Conservation (phyloP, 2,888 invertebrate species). For the Apamea monoglypha region DNA sequence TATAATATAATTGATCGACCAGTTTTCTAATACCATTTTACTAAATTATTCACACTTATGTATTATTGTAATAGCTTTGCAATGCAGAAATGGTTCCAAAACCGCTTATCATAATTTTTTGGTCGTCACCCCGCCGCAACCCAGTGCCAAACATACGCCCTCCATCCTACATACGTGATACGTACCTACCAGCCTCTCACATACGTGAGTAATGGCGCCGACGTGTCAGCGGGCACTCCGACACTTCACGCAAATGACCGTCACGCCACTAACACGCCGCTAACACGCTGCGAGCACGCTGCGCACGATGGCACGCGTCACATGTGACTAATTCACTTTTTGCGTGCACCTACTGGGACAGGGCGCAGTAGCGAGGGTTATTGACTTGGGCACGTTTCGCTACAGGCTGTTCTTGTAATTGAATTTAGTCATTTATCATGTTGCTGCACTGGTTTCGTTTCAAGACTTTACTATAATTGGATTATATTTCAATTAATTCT, state of each 20-base stretch:
- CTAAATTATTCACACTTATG: not conserved
- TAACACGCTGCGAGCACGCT: constrained; percentile 24
- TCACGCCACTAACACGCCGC: constrained; percentile 11
- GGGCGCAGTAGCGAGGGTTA: not conserved
- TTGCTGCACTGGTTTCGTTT: constrained; percentile 12
- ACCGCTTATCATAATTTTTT: not conserved
- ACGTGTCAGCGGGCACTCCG: constrained; percentile 35
- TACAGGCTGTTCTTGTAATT: constrained; percentile 9
- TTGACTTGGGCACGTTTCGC: constrained; percentile 13
- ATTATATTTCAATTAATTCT: constrained; percentile 17
- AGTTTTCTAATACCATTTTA: not conserved
- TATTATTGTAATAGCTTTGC: not conserved
- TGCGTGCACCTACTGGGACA: constrained; percentile 42
- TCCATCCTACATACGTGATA: not conserved
- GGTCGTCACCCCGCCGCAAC: not conserved
- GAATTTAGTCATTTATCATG: constrained; percentile 24
- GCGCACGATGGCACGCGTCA: constrained; percentile 18
- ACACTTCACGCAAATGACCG: constrained; percentile 36
- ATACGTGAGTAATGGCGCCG: constrained; percentile 36
- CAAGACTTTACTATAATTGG: constrained; percentile 1
- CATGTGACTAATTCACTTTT: constrained; percentile 50
- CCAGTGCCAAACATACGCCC: not conserved
- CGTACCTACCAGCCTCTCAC: constrained; percentile 15
- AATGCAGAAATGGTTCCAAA: not conserved
- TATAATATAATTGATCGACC: not conserved